Evolutionary conservation across 2,113 vertebrate genomes (phyloP).

Genomic region (Bufo gargarizans): DNA sequence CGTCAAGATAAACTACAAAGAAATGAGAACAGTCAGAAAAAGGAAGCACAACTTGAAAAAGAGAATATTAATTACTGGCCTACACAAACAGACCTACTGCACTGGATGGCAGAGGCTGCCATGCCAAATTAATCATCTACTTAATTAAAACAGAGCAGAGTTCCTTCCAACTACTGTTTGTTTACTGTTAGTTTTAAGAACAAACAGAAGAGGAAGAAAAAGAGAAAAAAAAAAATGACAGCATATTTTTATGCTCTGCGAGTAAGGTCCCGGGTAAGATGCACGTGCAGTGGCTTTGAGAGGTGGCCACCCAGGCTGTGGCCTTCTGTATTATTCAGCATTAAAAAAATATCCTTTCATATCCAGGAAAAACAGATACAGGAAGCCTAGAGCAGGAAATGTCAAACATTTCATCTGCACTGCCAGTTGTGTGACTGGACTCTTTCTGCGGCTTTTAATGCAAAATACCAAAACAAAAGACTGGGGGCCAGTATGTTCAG

Average conservation of each 20-base stretch:
- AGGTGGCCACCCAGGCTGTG: slow-evolving; percentile 46
- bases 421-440: slow-evolving; percentile 36
- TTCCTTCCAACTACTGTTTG: slow-evolving; percentile 22
- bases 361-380: slow-evolving; percentile 56
- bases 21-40: background rate
- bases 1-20: slow-evolving; percentile 33
- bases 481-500: background rate
- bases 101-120: background rate
- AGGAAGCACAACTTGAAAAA: slow-evolving; percentile 8
- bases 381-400: slow-evolving; percentile 50
- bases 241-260: slow-evolving; percentile 19
- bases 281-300: slow-evolving; percentile 43
- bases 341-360: slow-evolving; percentile 49
- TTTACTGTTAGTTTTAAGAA: slow-evolving; percentile 34
- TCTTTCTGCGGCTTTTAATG: slow-evolving; percentile 33
- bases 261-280: slow-evolving; percentile 23
- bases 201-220: slow-evolving; percentile 32
- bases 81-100: background rate
- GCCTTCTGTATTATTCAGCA: slow-evolving; percentile 54
- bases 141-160: slow-evolving; percentile 12
- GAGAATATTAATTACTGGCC: background rate
- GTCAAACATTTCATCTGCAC: slow-evolving; percentile 48
- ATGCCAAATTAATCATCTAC: slow-evolving; percentile 30
- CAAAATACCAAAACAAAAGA: slow-evolving; percentile 7
- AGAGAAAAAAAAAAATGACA: background rate